Percentiles rank a stretch among this genome's conserved stretches.
phyloP scores from a whole-genome alignment of 1,140 invertebrate genomes.

The Agrilus planipennis region DNA sequence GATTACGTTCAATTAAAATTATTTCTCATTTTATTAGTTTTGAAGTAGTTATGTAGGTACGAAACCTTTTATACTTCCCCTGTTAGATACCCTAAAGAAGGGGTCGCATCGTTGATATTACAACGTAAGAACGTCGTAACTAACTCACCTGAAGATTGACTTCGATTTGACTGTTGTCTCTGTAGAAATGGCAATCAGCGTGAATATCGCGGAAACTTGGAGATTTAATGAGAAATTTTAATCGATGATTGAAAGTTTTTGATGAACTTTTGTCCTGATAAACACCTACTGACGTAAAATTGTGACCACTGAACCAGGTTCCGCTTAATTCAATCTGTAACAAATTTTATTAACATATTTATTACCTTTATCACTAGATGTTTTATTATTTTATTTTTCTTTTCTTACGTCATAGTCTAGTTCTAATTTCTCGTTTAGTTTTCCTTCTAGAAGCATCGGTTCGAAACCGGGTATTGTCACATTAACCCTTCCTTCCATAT shows the following conservation, averaged over 20 bases:
- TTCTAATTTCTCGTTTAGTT: conserved; percentile 42
- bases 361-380: not conserved
- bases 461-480: conserved; percentile 48
- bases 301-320: conserved; percentile 68
- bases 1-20: too few relatives aligned
- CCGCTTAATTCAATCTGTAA: conserved; percentile 50
- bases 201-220: conserved; percentile 55
- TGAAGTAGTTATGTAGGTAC: too few relatives aligned
- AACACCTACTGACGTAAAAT: conserved; percentile 49
- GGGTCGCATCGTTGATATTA: too few relatives aligned
- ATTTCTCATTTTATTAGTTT: too few relatives aligned
- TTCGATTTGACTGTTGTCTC: conserved; percentile 46
- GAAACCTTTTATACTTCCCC: too few relatives aligned
- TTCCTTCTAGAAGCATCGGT: conserved; percentile 41
- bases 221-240: conserved; percentile 58
- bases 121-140: too few relatives aligned
- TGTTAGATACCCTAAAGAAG: too few relatives aligned
- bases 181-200: conserved; percentile 45
- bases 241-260: conserved; percentile 44
- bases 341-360: too few relatives aligned
- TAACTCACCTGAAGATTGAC: conserved; percentile 44
- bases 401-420: conserved; percentile 47
- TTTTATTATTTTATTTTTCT: too few relatives aligned
- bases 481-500: conserved; percentile 46
- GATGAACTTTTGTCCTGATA: conserved; percentile 58